phyloP scores from a whole-genome alignment of 1,140 invertebrate genomes.

The Platyura marginata region DNA sequence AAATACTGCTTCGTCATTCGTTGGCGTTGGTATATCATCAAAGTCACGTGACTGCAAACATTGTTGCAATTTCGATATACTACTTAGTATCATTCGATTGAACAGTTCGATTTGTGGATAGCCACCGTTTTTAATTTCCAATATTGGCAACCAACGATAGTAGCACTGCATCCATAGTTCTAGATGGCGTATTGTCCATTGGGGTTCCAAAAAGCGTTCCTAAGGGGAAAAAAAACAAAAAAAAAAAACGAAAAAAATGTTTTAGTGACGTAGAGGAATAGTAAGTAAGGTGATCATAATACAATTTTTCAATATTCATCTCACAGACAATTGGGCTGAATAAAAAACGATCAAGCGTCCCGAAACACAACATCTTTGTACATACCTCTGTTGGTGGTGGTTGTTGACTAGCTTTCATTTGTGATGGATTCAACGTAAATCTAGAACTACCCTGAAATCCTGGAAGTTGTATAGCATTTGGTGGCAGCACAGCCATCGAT shows the following conservation, averaged over 20 bases:
- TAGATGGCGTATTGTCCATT: slow-evolving; percentile 33
- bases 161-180: slow-evolving; percentile 82
- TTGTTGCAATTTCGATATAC: slow-evolving; percentile 31
- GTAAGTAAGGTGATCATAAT: too few species aligned
- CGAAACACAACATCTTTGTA: neutral
- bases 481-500: slow-evolving; percentile 7
- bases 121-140: slow-evolving; percentile 64
- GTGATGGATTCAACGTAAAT: neutral
- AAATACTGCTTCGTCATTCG: slow-evolving; percentile 4
- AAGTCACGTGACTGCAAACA: slow-evolving; percentile 16
- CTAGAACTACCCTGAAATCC: slow-evolving; percentile 3
- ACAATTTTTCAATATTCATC: neutral
- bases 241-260: slow-evolving; percentile 5
- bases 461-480: slow-evolving; percentile 14
- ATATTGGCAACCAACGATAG: slow-evolving; percentile 65
- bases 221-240: slow-evolving; percentile 5
- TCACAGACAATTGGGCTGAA: slow-evolving; percentile 2
- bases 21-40: slow-evolving; percentile 10
- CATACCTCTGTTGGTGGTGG: neutral
- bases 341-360: too few species aligned
- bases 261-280: neutral
- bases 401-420: neutral
- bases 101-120: slow-evolving; percentile 42
- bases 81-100: slow-evolving; percentile 31
- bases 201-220: slow-evolving; percentile 27